Percentiles rank a stretch among this genome's conserved stretches.
Evolutionary conservation across 2,113 vertebrate species (phyloP).

Genomic region (Lutjanus erythropterus): DNA sequence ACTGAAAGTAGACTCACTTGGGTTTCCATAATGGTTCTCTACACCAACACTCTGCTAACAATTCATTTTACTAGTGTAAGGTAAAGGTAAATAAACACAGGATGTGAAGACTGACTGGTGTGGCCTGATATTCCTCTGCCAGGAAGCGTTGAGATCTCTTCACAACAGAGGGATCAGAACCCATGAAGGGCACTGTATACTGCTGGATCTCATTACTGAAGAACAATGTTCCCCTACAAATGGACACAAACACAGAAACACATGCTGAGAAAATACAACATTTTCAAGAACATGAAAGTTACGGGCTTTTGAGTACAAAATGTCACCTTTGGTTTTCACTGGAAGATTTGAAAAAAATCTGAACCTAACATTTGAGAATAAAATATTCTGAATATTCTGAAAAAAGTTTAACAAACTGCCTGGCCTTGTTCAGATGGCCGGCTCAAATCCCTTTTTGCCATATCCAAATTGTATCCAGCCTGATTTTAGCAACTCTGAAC

Average conservation of each 20-base stretch:
- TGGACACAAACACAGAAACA: slow-evolving; percentile 1
- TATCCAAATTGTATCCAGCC: no score
- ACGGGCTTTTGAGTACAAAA: neutral
- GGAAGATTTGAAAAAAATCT: no score
- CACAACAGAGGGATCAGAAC: slow-evolving; percentile 93
- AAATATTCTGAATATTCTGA: neutral
- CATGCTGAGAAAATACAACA: slow-evolving; percentile 1
- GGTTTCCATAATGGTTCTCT: neutral
- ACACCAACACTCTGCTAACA: neutral
- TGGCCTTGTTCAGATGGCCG: no score
- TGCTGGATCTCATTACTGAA: slow-evolving; percentile 90
- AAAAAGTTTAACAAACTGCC: neutral
- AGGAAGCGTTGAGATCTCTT: slow-evolving; percentile 93
- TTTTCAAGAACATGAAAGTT: neutral
- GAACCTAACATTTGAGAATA: neutral
- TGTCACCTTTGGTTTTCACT: neutral
- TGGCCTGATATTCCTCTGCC: slow-evolving; percentile 85
- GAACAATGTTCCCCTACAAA: slow-evolving; percentile 88
- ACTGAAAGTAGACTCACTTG: neutral
- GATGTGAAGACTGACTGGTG: slow-evolving; percentile 86
- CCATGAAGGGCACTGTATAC: slow-evolving; percentile 92
- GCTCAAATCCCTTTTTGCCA: no score
- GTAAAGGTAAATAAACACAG: neutral
- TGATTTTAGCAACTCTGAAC: no score
- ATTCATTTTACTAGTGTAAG: neutral